A percentile compares a stretch with the other conserved stretches of the same genome.
Conservation (phyloP, 2,113 vertebrate species). For the Cettia cetti region DNA sequence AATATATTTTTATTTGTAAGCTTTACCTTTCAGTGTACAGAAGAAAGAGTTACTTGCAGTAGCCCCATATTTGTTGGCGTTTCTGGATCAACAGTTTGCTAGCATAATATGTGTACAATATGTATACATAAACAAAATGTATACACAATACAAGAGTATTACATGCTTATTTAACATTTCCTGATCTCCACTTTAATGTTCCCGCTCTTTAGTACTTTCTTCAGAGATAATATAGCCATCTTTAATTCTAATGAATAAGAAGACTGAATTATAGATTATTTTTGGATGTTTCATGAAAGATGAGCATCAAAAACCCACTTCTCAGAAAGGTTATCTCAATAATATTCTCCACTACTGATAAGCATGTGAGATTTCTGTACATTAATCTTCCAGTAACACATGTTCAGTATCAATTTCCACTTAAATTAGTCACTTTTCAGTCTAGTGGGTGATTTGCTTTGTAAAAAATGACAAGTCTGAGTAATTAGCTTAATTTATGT, state of each 20-base stretch:
- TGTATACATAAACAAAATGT: neutral
- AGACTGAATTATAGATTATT: neutral
- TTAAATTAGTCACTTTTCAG: neutral
- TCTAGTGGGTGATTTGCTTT: neutral
- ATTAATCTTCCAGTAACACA: neutral
- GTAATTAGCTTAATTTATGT: neutral
- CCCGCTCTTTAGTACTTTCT: neutral
- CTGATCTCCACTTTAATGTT: neutral
- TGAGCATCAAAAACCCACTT: neutral
- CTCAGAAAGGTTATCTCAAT: neutral
- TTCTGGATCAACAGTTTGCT: neutral
- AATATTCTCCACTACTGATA: neutral
- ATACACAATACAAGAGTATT: neutral
- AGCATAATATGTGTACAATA: neutral
- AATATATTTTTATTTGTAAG: neutral
- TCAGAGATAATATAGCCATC: neutral
- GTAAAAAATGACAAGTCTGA: neutral
- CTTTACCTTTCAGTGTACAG: neutral
- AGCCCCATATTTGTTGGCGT: fast-evolving
- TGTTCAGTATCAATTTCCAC: neutral
- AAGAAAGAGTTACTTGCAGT: neutral
- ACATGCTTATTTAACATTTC: neutral
- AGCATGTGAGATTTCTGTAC: neutral
- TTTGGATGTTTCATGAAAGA: neutral
- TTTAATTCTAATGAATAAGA: neutral